These are phyloP conservation scores for Drosophila truncata DNA, from an alignment of 1,140 invertebrate genomes.

Conservation along the genomic window DNA sequence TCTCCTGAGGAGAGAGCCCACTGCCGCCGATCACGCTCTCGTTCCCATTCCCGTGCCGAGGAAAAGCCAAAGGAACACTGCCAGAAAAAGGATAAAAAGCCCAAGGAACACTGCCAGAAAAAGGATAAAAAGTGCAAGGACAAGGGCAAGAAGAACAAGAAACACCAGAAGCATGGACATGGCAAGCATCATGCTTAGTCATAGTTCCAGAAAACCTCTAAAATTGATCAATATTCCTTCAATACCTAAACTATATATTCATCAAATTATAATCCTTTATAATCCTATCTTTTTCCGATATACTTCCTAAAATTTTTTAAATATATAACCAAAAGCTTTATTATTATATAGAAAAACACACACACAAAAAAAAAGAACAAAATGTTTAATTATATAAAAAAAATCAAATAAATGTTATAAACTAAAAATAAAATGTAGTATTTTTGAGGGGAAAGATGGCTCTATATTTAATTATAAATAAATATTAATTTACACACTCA, in stretches of 20 bases:
- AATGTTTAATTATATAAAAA: too few species aligned
- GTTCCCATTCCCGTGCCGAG: slow-evolving; percentile 6
- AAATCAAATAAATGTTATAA: neutral
- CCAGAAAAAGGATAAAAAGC: too few species aligned
- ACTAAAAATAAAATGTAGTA: too few species aligned
- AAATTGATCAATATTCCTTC: slow-evolving; percentile 3
- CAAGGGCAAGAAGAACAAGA: slow-evolving; percentile 11
- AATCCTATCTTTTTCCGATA: neutral
- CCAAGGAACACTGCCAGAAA: neutral
- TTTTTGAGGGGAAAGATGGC: too few species aligned
- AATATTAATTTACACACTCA: too few species aligned
- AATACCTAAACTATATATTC: neutral
- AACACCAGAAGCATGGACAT: slow-evolving; percentile 1
- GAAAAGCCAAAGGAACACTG: too few species aligned
- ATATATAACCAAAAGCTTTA: slow-evolving; percentile 2
- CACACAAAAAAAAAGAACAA: neutral
- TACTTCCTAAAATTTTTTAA: neutral
- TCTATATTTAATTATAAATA: too few species aligned
- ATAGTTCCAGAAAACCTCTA: too few species aligned
- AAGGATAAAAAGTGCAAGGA: slow-evolving; percentile 10
- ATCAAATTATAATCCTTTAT: neutral
- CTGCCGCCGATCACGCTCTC: slow-evolving; percentile 17
- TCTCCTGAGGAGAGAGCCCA: neutral
- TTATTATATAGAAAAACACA: slow-evolving; percentile 9
- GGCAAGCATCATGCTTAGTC: slow-evolving; percentile 7